Conservation (phyloP, 2,888 invertebrate species). For the Tridacna gigas region DNA sequence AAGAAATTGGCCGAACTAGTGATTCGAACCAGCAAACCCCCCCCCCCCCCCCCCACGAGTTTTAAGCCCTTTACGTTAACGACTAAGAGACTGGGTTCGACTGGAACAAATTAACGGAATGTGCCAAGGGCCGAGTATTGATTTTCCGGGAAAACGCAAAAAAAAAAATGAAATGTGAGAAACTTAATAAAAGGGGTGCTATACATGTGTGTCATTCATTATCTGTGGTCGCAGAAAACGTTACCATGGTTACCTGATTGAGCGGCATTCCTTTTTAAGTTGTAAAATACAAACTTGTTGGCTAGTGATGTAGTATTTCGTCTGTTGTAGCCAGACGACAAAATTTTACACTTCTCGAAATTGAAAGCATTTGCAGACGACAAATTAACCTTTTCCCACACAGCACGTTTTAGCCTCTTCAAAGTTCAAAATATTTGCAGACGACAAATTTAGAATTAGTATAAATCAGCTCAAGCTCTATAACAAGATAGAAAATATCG, state of each 20-base stretch:
- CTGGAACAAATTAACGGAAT: background rate
- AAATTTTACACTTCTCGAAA: too few relatives aligned
- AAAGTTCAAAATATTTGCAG: background rate
- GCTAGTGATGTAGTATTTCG: background rate
- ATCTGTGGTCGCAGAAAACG: conserved; percentile 21
- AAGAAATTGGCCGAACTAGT: too few relatives aligned
- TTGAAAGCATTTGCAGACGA: too few relatives aligned
- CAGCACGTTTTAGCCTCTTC: conserved; percentile 10
- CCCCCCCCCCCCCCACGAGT: too few relatives aligned
- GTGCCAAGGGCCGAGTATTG: background rate
- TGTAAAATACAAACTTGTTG: conserved; percentile 8
- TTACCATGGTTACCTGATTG: conserved; percentile 13
- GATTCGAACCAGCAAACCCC: too few relatives aligned
- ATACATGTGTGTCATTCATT: conserved; percentile 16
- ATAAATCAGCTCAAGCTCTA: background rate
- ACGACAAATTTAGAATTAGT: background rate
- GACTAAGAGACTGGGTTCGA: background rate
- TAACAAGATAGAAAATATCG: background rate
- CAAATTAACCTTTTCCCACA: too few relatives aligned
- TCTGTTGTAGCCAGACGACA: too few relatives aligned
- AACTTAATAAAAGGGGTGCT: background rate
- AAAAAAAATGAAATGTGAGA: background rate
- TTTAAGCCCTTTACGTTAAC: too few relatives aligned
- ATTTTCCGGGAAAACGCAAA: background rate
- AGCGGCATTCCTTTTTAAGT: conserved; percentile 16